These are phyloP conservation scores for Aspidapion aeneum DNA, from an alignment of 2,888 invertebrate genomes.

Conservation along the genomic window DNA sequence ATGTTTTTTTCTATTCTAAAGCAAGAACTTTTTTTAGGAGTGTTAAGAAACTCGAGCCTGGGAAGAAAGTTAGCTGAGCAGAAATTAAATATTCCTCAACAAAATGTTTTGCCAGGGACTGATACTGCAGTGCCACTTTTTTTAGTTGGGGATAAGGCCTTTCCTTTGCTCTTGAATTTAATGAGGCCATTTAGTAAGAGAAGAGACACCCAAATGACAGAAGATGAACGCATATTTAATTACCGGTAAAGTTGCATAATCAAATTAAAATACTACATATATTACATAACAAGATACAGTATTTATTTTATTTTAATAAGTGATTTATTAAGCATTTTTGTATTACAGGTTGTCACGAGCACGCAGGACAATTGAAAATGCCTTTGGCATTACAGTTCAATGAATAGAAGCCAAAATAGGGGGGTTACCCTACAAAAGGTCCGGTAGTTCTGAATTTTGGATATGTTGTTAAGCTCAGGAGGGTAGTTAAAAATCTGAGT, in stretches of 20 bases:
- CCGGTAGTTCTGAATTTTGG: no score
- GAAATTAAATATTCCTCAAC: not conserved
- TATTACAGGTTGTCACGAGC: conserved; percentile 2
- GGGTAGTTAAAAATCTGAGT: no score
- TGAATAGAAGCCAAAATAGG: no score
- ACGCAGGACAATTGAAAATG: conserved; percentile 1
- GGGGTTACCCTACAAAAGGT: no score
- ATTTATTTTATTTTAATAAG: not conserved
- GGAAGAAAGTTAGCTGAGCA: not conserved
- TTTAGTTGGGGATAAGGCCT: not conserved
- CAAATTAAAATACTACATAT: not conserved
- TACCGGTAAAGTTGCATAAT: conserved; percentile 1
- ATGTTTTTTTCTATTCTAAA: not conserved
- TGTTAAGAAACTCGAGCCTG: not conserved
- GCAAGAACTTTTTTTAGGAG: not conserved
- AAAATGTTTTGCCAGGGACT: not conserved
- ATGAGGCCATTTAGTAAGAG: conserved; percentile 3
- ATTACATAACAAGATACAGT: not conserved
- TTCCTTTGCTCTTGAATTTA: not conserved
- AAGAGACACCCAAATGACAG: not conserved
- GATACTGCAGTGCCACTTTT: not conserved
- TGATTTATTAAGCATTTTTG: not conserved
- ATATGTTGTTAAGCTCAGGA: no score
- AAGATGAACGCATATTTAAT: not conserved
- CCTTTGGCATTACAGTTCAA: conserved; percentile 4